phyloP scores from a whole-genome alignment of 1,140 invertebrate genomes.

The Aphidius ervi region DNA sequence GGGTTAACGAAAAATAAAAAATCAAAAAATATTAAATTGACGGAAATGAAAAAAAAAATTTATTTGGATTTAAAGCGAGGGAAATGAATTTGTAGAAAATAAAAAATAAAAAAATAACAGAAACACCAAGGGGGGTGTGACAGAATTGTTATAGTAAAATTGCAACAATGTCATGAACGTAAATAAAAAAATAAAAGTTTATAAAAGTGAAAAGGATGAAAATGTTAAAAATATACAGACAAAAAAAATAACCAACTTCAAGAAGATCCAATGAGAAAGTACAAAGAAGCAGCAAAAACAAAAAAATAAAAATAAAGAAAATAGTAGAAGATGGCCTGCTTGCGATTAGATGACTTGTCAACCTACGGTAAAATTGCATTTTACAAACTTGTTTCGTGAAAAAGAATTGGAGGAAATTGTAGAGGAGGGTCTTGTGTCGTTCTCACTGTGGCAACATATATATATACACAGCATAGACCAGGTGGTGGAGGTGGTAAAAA shows the following conservation, averaged over 20 bases:
- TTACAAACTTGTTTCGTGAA: slow-evolving; percentile 52
- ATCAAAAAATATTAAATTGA: no score
- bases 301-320: slow-evolving; percentile 6
- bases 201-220: background rate
- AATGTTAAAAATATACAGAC: slow-evolving; percentile 20
- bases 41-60: no score
- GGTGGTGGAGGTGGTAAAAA: slow-evolving; percentile 14
- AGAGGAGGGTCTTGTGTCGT: slow-evolving; percentile 22
- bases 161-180: background rate
- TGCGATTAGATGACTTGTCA: slow-evolving; percentile 49
- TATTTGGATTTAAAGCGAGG: no score
- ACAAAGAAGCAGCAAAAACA: slow-evolving; percentile 9
- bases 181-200: background rate
- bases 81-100: no score
- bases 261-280: slow-evolving; percentile 10
- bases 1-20: no score
- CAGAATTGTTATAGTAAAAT: slow-evolving; percentile 8
- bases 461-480: background rate
- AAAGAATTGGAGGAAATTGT: slow-evolving; percentile 50
- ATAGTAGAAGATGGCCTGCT: slow-evolving; percentile 26
- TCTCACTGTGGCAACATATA: no score
- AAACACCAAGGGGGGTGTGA: slow-evolving; percentile 13
- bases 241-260: background rate
- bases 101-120: background rate
- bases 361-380: slow-evolving; percentile 50